Conservation (phyloP, 2,888 invertebrate species). For the Eupelmus urozonus region DNA sequence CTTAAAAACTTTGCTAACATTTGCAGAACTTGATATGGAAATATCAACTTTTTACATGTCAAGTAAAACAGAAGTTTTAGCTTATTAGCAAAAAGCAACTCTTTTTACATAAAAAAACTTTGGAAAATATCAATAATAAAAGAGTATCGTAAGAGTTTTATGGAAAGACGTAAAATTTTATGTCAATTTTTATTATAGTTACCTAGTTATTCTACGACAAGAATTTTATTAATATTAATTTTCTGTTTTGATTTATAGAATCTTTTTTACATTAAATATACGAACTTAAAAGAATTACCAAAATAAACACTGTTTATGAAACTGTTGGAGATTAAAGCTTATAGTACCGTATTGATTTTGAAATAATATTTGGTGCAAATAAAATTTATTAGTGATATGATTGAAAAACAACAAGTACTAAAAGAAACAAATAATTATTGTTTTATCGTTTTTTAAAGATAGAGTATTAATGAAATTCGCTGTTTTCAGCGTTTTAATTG, state of each 20-base stretch:
- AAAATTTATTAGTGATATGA: no score
- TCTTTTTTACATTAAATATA: background rate
- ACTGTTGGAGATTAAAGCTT: no score
- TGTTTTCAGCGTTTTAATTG: no score
- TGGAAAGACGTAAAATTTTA: slow-evolving; percentile 38
- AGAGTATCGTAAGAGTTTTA: slow-evolving; percentile 8
- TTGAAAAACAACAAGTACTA: no score
- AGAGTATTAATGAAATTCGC: no score
- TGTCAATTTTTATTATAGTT: no score
- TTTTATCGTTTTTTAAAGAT: no score
- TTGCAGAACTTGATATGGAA: slow-evolving; percentile 32
- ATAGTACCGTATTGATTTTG: no score
- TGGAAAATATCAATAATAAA: slow-evolving; percentile 19
- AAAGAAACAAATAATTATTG: no score
- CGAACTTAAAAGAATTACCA: background rate
- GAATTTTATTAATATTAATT: no score
- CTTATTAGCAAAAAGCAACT: slow-evolving; percentile 48
- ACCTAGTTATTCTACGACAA: no score
- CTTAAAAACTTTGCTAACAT: slow-evolving; percentile 40
- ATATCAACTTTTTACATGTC: slow-evolving; percentile 25
- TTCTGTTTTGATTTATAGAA: background rate
- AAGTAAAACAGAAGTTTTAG: slow-evolving; percentile 33
- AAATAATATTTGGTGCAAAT: no score
- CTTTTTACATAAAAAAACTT: background rate
- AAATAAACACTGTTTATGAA: background rate